phyloP scores from a whole-genome alignment of 37 sponge, comb jelly and placozoan genomes.

The Aphrocallistes beatrix region DNA sequence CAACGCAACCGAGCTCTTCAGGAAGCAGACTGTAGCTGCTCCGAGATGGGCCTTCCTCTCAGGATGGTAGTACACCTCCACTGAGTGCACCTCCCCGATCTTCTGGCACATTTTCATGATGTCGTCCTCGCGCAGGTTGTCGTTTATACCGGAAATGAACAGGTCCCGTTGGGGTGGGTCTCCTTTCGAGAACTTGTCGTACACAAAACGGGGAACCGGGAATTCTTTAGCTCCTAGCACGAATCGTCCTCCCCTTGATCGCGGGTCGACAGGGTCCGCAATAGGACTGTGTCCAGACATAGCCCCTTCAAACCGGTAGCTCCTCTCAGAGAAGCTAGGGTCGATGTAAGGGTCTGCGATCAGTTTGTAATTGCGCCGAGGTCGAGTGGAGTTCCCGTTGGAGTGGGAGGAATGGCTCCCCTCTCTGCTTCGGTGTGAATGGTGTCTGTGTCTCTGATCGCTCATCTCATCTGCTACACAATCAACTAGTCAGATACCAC shows the following conservation, averaged over 20 bases:
- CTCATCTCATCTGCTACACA: constrained; percentile 17
- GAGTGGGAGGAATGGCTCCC: constrained; percentile 5
- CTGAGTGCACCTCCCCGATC: constrained; percentile 7
- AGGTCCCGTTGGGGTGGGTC: constrained; percentile 63
- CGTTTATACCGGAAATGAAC: constrained; percentile 65
- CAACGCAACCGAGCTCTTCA: constrained; percentile 20
- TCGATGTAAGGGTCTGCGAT: not conserved
- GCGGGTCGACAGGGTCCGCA: not conserved
- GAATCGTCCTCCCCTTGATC: not conserved
- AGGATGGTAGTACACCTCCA: constrained; percentile 37
- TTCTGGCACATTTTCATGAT: constrained; percentile 20
- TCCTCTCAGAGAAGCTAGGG: not conserved
- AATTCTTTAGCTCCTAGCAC: not conserved
- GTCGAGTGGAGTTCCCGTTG: not conserved
- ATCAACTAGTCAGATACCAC: too few species aligned
- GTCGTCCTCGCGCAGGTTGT: constrained; percentile 27
- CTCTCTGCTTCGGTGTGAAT: not conserved
- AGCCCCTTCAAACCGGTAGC: not conserved
- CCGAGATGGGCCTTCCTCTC: constrained; percentile 32
- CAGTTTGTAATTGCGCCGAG: not conserved
- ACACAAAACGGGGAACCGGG: constrained; percentile 31
- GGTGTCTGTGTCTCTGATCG: not conserved
- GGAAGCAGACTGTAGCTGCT: constrained; percentile 28
- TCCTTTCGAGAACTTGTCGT: constrained; percentile 71
- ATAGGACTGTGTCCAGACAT: constrained; percentile 4